Evolutionary conservation across 2,113 vertebrate species (phyloP), one percentile per base, ranked within the genome.

Genomic region (Pluvialis apricaria): DNA sequence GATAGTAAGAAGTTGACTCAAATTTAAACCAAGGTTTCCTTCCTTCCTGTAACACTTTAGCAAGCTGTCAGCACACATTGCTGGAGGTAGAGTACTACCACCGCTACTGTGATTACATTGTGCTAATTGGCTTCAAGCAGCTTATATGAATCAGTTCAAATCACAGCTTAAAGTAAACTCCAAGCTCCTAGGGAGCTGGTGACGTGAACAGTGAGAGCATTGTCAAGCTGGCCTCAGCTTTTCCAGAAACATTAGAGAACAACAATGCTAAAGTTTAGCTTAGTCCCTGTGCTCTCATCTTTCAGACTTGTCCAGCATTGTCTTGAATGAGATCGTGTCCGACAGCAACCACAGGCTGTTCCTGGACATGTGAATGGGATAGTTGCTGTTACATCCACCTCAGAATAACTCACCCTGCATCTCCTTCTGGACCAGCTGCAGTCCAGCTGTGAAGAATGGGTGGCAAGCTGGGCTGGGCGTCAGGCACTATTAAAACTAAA

Each of bases 111-210:
- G 73, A 96, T 86, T 66, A 71, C 22, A 38, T 22, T 89, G 80
- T 88, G 69, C 44, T 95, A 89, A 96, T 88, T 95, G 85, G 91
- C 60, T 95, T 86, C 83, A 82, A 91, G 32, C 47, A 31, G 64
- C 69, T 96, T 81, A 17, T 81, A 20, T 54, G 47, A 94, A 82
- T 94, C 52, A 15, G 55, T 86, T 69, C 65, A 83, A 95, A 71
- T 38, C 36, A 82, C 69, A 55, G 61, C 20, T 75, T 61, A 55
- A 82, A 69, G 29, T 70, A 82, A 94, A 90, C 26, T 88, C 55
- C 10, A 1, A 1, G 16, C 7, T 90, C 29, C 21, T 25, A 42
- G 22, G 47, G 60, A 78, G 55, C 12, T 31, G 28, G 13, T 77
- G 42, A 60, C 3, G 7, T 61, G 42, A 51, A n/a, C 32, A 57